Evolutionary conservation across 2,888 invertebrate species (phyloP).

Genomic region (Xylota segnis): DNA sequence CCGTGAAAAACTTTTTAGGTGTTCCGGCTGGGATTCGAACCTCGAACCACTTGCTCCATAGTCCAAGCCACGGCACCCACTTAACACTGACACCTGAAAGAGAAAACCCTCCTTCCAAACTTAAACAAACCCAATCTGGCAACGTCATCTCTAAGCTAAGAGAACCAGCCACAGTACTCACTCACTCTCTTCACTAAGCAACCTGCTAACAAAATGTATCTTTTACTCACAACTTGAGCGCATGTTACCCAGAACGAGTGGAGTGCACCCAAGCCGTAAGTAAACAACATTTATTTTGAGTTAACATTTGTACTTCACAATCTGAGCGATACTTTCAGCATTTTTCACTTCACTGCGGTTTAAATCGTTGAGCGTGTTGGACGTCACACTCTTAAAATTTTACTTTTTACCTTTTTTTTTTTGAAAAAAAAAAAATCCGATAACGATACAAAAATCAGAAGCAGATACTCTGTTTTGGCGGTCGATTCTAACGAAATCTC

Average conservation of each 20-base stretch:
- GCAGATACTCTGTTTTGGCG: conserved; percentile 55
- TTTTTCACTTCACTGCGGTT: conserved; percentile 49
- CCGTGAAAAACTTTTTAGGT: too few species aligned
- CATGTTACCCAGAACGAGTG: conserved; percentile 22
- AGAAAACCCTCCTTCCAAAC: neutral
- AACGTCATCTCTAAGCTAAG: neutral
- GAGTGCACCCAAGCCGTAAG: conserved; percentile 24
- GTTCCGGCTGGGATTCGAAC: too few species aligned
- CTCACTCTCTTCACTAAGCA: neutral
- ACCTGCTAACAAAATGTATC: conserved; percentile 6
- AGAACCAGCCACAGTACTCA: conserved; percentile 4
- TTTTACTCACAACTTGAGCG: conserved; percentile 34
- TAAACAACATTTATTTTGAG: conserved; percentile 50
- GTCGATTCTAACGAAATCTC: conserved; percentile 56
- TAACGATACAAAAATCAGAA: conserved; percentile 49
- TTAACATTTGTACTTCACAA: conserved; percentile 15
- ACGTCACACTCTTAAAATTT: conserved; percentile 15
- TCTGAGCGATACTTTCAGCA: conserved; percentile 37
- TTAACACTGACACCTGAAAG: too few species aligned
- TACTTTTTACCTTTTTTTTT: too few species aligned
- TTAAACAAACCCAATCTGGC: neutral
- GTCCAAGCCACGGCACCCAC: too few species aligned
- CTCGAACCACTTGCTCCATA: too few species aligned
- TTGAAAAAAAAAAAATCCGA: too few species aligned
- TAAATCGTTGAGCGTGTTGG: conserved; percentile 53